Percentiles rank a stretch among this genome's conserved stretches.
Conservation (phyloP, 2,113 vertebrate genomes). For the Myocastor coypus region DNA sequence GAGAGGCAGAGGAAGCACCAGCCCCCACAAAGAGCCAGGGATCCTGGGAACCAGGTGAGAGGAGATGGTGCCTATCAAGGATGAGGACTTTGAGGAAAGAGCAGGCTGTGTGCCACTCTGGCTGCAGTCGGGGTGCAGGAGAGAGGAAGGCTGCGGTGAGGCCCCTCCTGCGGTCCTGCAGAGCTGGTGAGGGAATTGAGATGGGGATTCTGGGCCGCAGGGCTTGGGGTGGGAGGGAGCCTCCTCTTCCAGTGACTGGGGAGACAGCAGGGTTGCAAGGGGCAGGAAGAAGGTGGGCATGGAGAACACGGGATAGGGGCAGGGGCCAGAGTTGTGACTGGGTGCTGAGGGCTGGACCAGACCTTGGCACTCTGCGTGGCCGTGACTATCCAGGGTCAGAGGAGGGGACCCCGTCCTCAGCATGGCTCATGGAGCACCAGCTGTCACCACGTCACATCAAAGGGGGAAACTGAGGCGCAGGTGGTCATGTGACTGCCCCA, state of each 20-base stretch:
- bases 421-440: fast-evolving
- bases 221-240: neutral
- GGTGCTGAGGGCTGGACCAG: neutral
- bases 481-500: neutral
- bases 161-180: neutral
- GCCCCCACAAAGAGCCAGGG: neutral
- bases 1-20: neutral
- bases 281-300: too few relatives aligned
- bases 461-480: neutral
- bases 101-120: neutral
- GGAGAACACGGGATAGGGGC: neutral
- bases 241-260: neutral
- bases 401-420: too few relatives aligned
- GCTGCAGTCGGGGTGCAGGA: too few relatives aligned
- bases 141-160: neutral
- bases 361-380: fast-evolving
- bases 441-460: too few relatives aligned
- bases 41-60: neutral
- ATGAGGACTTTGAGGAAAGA: neutral
- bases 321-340: neutral
- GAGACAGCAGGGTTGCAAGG: neutral
- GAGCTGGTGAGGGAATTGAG: neutral
- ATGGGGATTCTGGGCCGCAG: too few relatives aligned
- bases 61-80: neutral
- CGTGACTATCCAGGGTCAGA: neutral